Percentiles rank a stretch among this genome's conserved stretches.
These are phyloP conservation scores for Channallabes apus DNA, from an alignment of 2,797 vertebrate species.

Conservation along the genomic window DNA sequence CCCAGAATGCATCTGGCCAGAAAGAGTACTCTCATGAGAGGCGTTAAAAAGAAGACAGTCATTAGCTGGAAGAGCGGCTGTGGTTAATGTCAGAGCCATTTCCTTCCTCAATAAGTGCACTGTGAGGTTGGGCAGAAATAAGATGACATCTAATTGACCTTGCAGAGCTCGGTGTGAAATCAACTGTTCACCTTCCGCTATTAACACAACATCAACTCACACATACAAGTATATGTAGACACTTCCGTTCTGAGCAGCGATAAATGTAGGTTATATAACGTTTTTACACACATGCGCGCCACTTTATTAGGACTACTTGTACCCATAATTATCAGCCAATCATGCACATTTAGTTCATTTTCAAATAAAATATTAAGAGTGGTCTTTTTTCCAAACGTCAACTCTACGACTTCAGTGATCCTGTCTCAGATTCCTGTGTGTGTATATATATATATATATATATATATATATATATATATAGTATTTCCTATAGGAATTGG, in stretches of 20 bases:
- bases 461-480: too few relatives aligned
- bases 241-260: background rate
- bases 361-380: background rate
- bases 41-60: background rate
- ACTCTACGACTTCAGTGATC: background rate
- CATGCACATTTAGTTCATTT: background rate
- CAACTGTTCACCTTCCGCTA: background rate
- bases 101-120: background rate
- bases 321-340: background rate
- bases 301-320: background rate
- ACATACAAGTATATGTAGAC: background rate
- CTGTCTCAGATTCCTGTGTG: background rate
- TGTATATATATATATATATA: too few relatives aligned
- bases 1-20: background rate
- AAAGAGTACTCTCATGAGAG: constrained; percentile 28
- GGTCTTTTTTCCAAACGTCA: background rate
- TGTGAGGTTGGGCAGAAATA: background rate
- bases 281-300: background rate
- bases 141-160: background rate
- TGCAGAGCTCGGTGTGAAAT: background rate
- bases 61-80: constrained; percentile 8
- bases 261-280: background rate
- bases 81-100: background rate
- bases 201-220: background rate
- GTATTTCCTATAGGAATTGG: too few relatives aligned